Base-by-base conservation (phyloP, 1,140 invertebrate species). In the Drosophila sulfurigaster region DNA sequence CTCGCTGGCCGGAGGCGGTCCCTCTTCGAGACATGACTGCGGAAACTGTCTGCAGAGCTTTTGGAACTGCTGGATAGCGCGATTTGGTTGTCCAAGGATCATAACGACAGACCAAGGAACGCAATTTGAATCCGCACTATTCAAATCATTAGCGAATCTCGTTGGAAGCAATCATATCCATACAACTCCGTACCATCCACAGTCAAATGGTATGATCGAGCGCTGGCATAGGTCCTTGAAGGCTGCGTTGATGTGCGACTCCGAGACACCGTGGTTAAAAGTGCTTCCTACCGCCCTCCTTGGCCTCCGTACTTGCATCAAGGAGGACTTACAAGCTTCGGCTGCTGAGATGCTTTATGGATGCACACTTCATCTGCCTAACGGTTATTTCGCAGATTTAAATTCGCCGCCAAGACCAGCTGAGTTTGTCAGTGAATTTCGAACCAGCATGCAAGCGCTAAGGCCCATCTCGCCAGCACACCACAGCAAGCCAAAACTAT, bases 1-100 rank as follows among this genome's bases (percentile, higher is more conserved):
- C 92, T 6, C 56, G 92, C 15, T 94, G 93, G 92, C 91, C 86
- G 0, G 92, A 93, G 81, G 89, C 79, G 1, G 59, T 91, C 15
- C 92, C 93, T 0, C 49, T 93, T 1, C 16, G 48, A 30, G 78
- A 93, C 67, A 88, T 88, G 10, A 56, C 79, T 20, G 86, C 90
- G 11, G 78, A 88, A 28, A 85, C 80, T 10, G 75, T 45, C 2
- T 32, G 13, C 5, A 11, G 30, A 58, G 38, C 16, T 1, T 58
- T 20, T 56, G 54, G 54, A 41, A 7, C 2, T 10, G 16, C 41
- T 57, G 35, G 32, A 11, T 57, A 41, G 32, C 16, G 15, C 54
- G 54, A 7, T 57, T 16, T 57, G 54, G 54, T 41, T 16, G 15
- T 16, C 15, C 46, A 15, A 20, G 46, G 46, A 25, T 25, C 20